phyloP scores from a whole-genome alignment of 2,888 invertebrate species.

The Cryptus armator region DNA sequence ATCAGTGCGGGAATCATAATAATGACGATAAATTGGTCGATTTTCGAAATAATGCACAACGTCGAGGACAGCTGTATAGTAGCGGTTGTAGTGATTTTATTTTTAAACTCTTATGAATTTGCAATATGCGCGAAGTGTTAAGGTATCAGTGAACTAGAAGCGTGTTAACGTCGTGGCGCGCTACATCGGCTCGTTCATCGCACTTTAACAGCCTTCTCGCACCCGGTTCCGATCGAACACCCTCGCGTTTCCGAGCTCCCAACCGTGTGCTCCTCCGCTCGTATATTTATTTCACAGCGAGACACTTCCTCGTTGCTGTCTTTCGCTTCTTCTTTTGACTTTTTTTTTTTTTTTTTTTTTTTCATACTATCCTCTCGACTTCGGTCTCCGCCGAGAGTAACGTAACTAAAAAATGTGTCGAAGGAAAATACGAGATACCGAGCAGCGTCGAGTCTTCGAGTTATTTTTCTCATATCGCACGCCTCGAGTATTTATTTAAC shows the following conservation, averaged over 20 bases:
- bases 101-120: conserved; percentile 45
- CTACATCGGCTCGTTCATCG: conserved; percentile 40
- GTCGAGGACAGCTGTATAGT: conserved; percentile 1
- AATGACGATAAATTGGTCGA: not conserved
- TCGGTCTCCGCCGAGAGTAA: not conserved
- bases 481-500: not conserved
- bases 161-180: not conserved
- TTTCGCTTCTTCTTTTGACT: conserved; percentile 7
- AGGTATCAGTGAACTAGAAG: conserved; percentile 10
- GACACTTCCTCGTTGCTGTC: conserved; percentile 47
- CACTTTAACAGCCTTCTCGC: conserved; percentile 48
- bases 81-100: conserved; percentile 30
- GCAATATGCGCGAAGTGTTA: not conserved
- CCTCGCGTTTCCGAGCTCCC: conserved; percentile 36
- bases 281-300: conserved; percentile 42
- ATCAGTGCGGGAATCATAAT: no score
- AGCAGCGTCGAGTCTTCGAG: not conserved
- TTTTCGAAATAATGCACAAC: not conserved
- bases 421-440: not conserved
- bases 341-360: conserved; percentile 16
- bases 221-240: conserved; percentile 54
- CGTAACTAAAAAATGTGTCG: not conserved
- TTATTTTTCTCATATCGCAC: no score
- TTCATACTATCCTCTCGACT: not conserved
- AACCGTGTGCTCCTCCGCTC: conserved; percentile 10